Conservation (phyloP, 2,797 vertebrate species). For the Manis javanica region DNA sequence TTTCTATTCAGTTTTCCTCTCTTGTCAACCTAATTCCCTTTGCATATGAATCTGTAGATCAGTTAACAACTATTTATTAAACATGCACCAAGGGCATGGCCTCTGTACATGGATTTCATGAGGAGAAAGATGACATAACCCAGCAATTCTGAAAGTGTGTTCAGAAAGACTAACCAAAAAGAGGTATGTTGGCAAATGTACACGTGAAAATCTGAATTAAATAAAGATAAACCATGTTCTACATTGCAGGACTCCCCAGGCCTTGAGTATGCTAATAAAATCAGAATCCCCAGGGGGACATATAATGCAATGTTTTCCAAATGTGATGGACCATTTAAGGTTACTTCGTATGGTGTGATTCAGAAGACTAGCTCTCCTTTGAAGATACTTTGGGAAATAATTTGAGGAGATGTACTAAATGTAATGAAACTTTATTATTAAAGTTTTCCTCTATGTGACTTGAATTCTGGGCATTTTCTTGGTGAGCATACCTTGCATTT, state of each 20-base stretch:
- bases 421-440: not conserved
- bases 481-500: not conserved
- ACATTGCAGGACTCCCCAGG: not conserved
- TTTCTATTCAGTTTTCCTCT: slow-evolving; percentile 25
- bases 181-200: not conserved
- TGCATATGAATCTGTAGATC: not conserved
- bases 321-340: not conserved
- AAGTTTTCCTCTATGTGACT: not conserved
- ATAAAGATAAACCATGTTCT: not conserved
- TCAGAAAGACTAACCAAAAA: not conserved
- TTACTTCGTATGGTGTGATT: not conserved
- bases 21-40: slow-evolving; percentile 8
- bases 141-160: not conserved
- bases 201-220: not conserved
- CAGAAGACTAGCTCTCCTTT: slow-evolving; percentile 40
- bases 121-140: not conserved
- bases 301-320: not conserved
- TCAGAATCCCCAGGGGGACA: not conserved
- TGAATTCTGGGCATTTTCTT: not conserved
- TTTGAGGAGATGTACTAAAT: slow-evolving; percentile 1
- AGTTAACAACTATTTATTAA: slow-evolving; percentile 20
- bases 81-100: not conserved
- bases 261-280: not conserved
- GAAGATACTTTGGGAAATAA: not conserved
- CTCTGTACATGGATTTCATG: not conserved